These are phyloP conservation scores for Sylvia atricapilla DNA, from an alignment of 2,113 vertebrate species.

Conservation along the genomic window DNA sequence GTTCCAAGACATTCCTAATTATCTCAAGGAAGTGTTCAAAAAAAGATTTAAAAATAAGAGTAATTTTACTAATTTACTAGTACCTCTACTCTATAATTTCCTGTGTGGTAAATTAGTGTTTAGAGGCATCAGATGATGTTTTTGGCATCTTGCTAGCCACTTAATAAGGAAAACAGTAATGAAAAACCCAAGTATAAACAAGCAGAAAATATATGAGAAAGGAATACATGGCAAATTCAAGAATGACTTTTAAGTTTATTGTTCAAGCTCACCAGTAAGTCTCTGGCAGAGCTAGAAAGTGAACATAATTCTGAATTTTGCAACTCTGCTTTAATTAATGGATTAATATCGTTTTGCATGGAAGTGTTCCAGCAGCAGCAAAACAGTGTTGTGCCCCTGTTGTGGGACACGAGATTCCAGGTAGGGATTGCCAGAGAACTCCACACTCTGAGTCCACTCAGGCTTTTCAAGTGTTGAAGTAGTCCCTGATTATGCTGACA, in stretches of 20 bases:
- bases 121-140: conserved; percentile 1
- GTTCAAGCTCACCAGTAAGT: background rate
- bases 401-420: background rate
- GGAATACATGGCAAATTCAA: background rate
- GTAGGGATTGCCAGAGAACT: background rate
- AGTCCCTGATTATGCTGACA: background rate
- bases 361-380: background rate
- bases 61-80: conserved; percentile 1
- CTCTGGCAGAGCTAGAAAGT: background rate
- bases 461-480: background rate
- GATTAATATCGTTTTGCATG: background rate
- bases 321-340: background rate
- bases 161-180: background rate
- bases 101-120: background rate
- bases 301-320: background rate
- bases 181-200: background rate
- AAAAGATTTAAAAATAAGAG: background rate
- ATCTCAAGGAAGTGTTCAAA: background rate
- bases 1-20: background rate
- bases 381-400: background rate
- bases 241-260: background rate
- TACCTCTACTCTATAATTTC: background rate
- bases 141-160: conserved; percentile 7
- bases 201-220: background rate
- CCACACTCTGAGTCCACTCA: background rate